phyloP scores from a whole-genome alignment of 2,113 vertebrate genomes.

The Misgurnus mizolepis region DNA sequence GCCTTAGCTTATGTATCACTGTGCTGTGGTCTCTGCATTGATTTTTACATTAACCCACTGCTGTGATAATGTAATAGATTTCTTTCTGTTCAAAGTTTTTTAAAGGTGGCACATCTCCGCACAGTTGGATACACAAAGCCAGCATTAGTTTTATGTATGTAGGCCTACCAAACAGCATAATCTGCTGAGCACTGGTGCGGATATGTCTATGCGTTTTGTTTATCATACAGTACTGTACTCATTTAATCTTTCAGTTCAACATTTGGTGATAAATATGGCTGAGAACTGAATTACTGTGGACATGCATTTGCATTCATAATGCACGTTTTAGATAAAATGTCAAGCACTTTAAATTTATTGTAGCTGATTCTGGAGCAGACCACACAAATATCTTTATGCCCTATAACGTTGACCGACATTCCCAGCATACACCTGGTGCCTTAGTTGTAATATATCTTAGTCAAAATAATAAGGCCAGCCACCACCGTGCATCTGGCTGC shows the following conservation, averaged over 20 bases:
- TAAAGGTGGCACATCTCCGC: constrained; percentile 17
- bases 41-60: constrained; percentile 32
- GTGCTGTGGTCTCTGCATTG: constrained; percentile 2
- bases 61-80: constrained; percentile 19
- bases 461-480: constrained; percentile 23
- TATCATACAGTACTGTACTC: neutral
- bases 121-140: neutral
- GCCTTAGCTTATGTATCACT: neutral
- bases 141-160: neutral
- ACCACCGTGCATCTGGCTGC: neutral
- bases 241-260: constrained; percentile 46
- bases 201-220: neutral
- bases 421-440: neutral
- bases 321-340: constrained; percentile 67
- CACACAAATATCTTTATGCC: neutral
- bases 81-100: constrained; percentile 3
- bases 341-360: constrained; percentile 51
- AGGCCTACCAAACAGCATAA: neutral
- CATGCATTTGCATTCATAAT: constrained; percentile 60
- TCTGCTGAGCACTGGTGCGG: neutral
- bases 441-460: constrained; percentile 5
- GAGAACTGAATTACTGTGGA: constrained; percentile 61
- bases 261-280: constrained; percentile 54
- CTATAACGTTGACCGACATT: constrained; percentile 11
- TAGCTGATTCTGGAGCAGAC: constrained; percentile 8